Evolutionary conservation across 1,140 invertebrate genomes (phyloP), one percentile per base, ranked within the genome.

Genomic region (Oreohelix idahoensis): DNA sequence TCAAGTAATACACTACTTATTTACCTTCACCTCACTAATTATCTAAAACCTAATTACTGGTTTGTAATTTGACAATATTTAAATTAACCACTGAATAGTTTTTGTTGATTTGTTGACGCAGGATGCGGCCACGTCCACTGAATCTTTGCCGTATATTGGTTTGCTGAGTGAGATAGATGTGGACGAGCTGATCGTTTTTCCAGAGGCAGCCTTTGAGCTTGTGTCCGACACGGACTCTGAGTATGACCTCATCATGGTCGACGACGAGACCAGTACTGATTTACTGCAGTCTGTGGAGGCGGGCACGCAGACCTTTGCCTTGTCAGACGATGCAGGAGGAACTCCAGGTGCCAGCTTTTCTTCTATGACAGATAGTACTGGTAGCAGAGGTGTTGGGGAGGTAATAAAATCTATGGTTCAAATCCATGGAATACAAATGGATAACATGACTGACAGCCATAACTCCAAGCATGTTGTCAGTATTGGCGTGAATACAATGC

Each of bases 81-180:
- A n/a, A n/a, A n/a, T n/a, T n/a, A n/a, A n/a, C n/a, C n/a, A n/a
- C n/a, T n/a, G n/a, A n/a, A n/a, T n/a, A n/a, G n/a, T n/a, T n/a
- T n/a, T 5, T 58, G 53, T n/a, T 58, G 5, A n/a, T n/a, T 4
- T 58, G 20, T 58, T 58, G 5, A 5, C 26, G 20, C 23, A 82
- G 70, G 90, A 91, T 78, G 88, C 87, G 63, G 88, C 89, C 20
- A 91, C 90, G 23, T 90, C 89, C 35, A 91, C 90, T 15, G 90
- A 91, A 84, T 90, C 89, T n/a, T 82, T 90, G 35, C 89, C 89
- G 0, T 90, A 90, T 73, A 90, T 91, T 36, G 90, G 90, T 29
- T 85, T 91, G 13, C 84, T 91, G 69, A 90, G 89, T 84, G 90
- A 91, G 75, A 83, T 90, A n/a, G 89, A 91, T 69, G 88, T 89